Conservation (phyloP, 2,797 vertebrate genomes). For the Tauraco hartlaubi region DNA sequence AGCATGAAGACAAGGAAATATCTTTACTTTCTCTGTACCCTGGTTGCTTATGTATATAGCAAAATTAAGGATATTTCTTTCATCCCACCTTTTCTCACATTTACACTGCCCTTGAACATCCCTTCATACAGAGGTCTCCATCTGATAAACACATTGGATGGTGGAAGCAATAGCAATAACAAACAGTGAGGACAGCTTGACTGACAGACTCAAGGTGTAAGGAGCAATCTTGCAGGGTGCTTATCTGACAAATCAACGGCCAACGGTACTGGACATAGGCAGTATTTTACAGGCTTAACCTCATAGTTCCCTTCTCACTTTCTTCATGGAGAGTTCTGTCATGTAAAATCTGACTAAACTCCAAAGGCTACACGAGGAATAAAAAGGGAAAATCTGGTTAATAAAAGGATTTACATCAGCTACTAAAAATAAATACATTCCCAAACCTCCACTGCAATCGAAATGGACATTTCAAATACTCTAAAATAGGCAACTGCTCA, state of each 20-base stretch:
- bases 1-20: not conserved
- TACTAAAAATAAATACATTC: conserved; percentile 49
- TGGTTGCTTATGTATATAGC: not conserved
- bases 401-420: conserved; percentile 64
- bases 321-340: conserved; percentile 24
- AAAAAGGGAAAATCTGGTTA: conserved; percentile 54
- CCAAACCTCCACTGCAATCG: conserved; percentile 29
- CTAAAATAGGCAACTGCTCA: conserved; percentile 29
- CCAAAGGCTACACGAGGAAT: conserved; percentile 44
- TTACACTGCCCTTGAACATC: not conserved
- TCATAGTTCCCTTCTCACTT: not conserved
- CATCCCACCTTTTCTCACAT: not conserved
- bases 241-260: conserved; percentile 15
- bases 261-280: not conserved
- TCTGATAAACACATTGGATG: not conserved
- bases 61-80: not conserved
- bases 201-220: conserved; percentile 16
- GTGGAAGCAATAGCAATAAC: conserved; percentile 15
- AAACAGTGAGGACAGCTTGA: conserved; percentile 16
- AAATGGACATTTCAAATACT: conserved; percentile 58
- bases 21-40: not conserved
- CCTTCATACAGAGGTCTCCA: not conserved
- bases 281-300: conserved; percentile 31
- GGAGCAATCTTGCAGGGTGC: not conserved
- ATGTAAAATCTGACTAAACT: conserved; percentile 50